Percentiles rank a stretch among this genome's conserved stretches.
Evolutionary conservation across 1,140 invertebrate species (phyloP).

Genomic region (Dufourea novaeangliae): DNA sequence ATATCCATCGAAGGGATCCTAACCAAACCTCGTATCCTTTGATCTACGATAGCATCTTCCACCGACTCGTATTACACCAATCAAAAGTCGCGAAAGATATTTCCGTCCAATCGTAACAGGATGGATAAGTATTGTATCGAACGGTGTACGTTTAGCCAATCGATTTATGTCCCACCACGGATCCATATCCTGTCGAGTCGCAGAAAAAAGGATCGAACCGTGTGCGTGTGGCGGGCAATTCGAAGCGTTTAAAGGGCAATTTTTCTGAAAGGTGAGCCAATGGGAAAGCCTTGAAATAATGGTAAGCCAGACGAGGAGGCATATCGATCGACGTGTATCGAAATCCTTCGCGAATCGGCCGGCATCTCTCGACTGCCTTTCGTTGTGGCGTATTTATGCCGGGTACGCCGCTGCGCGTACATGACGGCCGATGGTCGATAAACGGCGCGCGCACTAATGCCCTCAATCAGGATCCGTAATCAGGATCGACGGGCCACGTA

Average conservation of each 20-base stretch:
- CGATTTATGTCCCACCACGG: neutral
- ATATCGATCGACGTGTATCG: slow-evolving; percentile 32
- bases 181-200: neutral
- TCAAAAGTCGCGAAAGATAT: too few relatives aligned
- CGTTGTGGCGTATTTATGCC: slow-evolving; percentile 32
- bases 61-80: too few relatives aligned
- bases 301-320: neutral
- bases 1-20: too few relatives aligned
- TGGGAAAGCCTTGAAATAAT: slow-evolving; percentile 13
- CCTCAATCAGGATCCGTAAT: slow-evolving; percentile 50
- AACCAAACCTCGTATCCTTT: too few relatives aligned
- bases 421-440: slow-evolving; percentile 53
- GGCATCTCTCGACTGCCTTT: slow-evolving; percentile 30
- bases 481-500: slow-evolving; percentile 37
- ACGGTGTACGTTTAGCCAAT: neutral
- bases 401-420: slow-evolving; percentile 14
- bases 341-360: slow-evolving; percentile 26
- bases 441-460: slow-evolving; percentile 43
- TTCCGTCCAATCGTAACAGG: too few relatives aligned
- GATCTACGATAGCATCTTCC: too few relatives aligned
- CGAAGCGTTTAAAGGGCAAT: neutral
- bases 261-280: slow-evolving; percentile 7
- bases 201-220: neutral
- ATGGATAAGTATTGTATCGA: too few relatives aligned
- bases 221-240: neutral